A percentile compares a stretch with the other conserved stretches of the same genome.
These are phyloP conservation scores for Scaptomyza parva DNA, from an alignment of 2,888 invertebrate genomes.

Conservation along the genomic window DNA sequence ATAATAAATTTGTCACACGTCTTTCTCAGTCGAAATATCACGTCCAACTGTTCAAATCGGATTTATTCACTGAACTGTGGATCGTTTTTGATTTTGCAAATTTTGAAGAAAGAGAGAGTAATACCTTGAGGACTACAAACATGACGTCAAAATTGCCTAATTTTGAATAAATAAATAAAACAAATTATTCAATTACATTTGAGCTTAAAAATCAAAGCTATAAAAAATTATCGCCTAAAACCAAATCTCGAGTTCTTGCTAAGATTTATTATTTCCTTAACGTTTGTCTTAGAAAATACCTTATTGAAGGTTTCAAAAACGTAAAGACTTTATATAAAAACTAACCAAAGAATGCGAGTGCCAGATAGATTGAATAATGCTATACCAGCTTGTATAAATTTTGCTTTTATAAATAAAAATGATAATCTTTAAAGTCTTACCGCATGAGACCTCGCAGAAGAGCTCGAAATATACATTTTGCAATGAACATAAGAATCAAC, in stretches of 20 bases:
- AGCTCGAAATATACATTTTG: background rate
- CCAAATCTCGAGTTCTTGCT: background rate
- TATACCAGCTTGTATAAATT: background rate
- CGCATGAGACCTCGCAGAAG: background rate
- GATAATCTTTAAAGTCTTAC: background rate
- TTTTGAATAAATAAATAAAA: background rate
- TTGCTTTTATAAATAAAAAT: background rate
- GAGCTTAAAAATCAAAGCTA: background rate
- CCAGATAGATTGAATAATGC: background rate
- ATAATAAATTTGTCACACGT: slow-evolving; percentile 31
- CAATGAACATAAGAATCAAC: background rate
- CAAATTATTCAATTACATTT: background rate
- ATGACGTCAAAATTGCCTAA: slow-evolving; percentile 1
- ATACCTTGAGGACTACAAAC: too few relatives aligned
- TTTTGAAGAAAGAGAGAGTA: too few relatives aligned
- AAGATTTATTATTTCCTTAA: slow-evolving; percentile 3
- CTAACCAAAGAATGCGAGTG: background rate
- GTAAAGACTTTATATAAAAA: background rate
- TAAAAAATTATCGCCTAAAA: background rate
- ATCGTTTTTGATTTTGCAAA: too few relatives aligned
- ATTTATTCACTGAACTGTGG: slow-evolving; percentile 9
- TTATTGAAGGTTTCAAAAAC: background rate
- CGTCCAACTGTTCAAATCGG: slow-evolving; percentile 37
- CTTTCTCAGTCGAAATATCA: slow-evolving; percentile 41
- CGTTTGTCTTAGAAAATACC: background rate